Conservation (phyloP, 2,113 vertebrate genomes). For the Prolemur simus region DNA sequence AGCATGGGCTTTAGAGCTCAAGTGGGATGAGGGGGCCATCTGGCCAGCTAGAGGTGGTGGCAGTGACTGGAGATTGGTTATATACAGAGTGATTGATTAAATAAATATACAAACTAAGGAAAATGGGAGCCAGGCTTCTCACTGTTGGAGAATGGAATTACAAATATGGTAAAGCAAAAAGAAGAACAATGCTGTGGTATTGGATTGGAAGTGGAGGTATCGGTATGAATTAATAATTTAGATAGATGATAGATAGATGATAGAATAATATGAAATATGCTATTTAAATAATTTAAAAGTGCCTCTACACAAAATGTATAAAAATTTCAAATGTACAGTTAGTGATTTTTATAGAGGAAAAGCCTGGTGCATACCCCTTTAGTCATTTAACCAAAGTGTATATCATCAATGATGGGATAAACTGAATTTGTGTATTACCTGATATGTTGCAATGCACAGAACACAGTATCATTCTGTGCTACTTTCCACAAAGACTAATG, state of each 20-base stretch:
- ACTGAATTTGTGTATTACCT: not conserved
- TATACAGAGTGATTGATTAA: not conserved
- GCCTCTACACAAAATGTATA: not conserved
- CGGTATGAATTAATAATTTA: not conserved
- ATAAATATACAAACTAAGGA: not conserved
- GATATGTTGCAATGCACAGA: not conserved
- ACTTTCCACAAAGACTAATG: not conserved
- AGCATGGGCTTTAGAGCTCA: too few species aligned
- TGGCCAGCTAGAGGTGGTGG: too few species aligned
- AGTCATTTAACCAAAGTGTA: not conserved
- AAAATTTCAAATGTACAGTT: not conserved
- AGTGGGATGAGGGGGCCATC: accelerated
- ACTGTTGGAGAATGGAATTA: not conserved
- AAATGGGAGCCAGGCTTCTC: not conserved
- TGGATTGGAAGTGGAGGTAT: not conserved
- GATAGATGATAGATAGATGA: not conserved
- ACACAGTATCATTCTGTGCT: not conserved
- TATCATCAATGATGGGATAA: not conserved
- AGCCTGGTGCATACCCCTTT: not conserved
- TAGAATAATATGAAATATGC: not conserved
- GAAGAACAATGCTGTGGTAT: not conserved
- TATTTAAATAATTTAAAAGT: not conserved
- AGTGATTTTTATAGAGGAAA: not conserved
- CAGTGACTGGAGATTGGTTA: not conserved
- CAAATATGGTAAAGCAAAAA: not conserved